These are phyloP conservation scores for Mormyrus hasselquistii DNA, from an alignment of 2,797 vertebrate genomes.

Conservation along the genomic window DNA sequence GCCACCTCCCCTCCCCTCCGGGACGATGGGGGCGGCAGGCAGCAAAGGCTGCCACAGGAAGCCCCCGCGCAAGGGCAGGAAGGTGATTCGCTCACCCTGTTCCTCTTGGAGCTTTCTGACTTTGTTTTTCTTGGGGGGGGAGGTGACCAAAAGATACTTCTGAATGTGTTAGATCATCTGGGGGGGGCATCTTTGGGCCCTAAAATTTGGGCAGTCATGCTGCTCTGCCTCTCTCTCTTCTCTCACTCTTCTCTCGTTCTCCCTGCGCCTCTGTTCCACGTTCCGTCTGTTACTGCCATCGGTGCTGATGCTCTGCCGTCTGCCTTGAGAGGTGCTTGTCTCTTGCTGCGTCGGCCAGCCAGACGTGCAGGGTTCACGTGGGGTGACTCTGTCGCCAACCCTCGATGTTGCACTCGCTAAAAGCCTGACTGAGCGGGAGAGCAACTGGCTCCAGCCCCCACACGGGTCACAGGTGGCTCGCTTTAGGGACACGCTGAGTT, in stretches of 20 bases:
- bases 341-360: not conserved
- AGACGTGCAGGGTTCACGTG: not conserved
- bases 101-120: not conserved
- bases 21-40: slow-evolving; percentile 48
- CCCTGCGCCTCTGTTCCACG: not conserved
- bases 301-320: not conserved
- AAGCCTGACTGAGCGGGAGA: not conserved
- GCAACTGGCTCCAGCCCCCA: not conserved
- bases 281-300: not conserved
- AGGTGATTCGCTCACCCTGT: slow-evolving; percentile 37
- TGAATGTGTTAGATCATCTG: not conserved
- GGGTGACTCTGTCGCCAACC: not conserved
- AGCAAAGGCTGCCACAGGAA: slow-evolving; percentile 37
- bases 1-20: not conserved
- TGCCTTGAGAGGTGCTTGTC: not conserved
- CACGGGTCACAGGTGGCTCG: not conserved
- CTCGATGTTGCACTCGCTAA: not conserved
- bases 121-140: not conserved
- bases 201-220: not conserved
- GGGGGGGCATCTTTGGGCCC: not conserved
- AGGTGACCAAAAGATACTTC: not conserved
- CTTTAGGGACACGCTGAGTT: not conserved
- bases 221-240: not conserved
- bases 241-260: not conserved
- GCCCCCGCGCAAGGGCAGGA: slow-evolving; percentile 21